These are phyloP conservation scores for Poecilia gillii DNA, from an alignment of 2,797 vertebrate species.

Conservation along the genomic window DNA sequence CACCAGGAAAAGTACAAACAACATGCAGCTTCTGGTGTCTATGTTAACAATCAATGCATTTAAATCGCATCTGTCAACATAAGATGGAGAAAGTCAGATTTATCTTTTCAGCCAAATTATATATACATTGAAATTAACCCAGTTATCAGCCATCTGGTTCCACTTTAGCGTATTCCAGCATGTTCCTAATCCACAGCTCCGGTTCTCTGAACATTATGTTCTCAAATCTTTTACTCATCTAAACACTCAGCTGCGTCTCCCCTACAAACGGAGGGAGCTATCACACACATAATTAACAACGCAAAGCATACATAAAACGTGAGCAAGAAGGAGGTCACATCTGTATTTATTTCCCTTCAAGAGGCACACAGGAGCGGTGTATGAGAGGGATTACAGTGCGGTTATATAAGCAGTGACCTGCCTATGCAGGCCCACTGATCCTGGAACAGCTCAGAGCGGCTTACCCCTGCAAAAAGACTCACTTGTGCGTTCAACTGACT, in stretches of 20 bases:
- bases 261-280: constrained; percentile 22
- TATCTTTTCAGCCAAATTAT: neutral
- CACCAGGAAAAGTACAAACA: neutral
- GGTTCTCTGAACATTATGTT: constrained; percentile 31
- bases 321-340: constrained; percentile 6
- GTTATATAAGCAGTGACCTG: constrained; percentile 77
- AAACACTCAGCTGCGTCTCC: constrained; percentile 4
- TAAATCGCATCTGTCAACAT: neutral
- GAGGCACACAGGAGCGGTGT: constrained; percentile 7
- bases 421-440: constrained; percentile 67
- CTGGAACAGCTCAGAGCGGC: constrained; percentile 51
- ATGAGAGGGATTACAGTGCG: constrained; percentile 56
- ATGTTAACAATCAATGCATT: neutral
- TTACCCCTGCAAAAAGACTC: constrained; percentile 67
- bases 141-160: neutral
- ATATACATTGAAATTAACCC: neutral
- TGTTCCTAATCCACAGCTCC: neutral
- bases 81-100: neutral
- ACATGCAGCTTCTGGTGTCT: neutral
- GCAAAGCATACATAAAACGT: constrained; percentile 9
- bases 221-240: constrained; percentile 24
- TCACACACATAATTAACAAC: neutral
- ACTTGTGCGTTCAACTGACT: constrained; percentile 44
- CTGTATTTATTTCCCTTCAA: constrained; percentile 20
- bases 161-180: neutral